Evolutionary conservation across 2,888 invertebrate genomes (phyloP), one percentile per base, ranked within the genome.

Genomic region (Mythimna lalbum): DNA sequence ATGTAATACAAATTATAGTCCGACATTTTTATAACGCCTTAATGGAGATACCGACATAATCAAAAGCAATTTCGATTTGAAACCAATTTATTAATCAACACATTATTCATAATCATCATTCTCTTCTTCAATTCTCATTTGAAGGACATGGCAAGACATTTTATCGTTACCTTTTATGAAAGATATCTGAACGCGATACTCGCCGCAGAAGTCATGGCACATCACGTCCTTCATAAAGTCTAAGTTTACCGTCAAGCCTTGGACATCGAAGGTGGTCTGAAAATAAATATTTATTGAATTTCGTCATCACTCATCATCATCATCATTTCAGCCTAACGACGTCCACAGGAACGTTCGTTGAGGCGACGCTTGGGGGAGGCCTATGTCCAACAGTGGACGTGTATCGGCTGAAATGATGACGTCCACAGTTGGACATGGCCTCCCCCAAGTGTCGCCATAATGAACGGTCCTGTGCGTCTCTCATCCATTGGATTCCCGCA

Each of bases 161-260:
- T 73, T 73, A 0, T 86, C 74, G 0, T 76, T 17, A 0, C 67
- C 64, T 0, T 85, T 59, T 0, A 73, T 14, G 1, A 91, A 63
- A 0, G 76, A 60, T 1, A 92, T 0, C 10, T 80, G 60, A 10
- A 88, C 53, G 0, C 69, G 62, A 43, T 93, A 92, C 0, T 85
- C 86, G 0, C 93, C 94, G 55, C 90, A 89, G 52, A 89, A 89
- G 7, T 93, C 91, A 23, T 89, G 88, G 17, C 70, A 86, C 66
- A 94, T 53, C 3, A 90, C 73, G 56, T 86, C 86, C 23, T 87
- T 83, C 0, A 89, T 82, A n/a, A 87, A 74, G 5, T 87, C 87
- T 63, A 93, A 69, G 4, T 87, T 82, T 49, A 94, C 33, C 2
- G 71, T 75, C 47, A 93, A 27, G 4, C 88, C 85, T 4, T 87